Evolutionary conservation across 2,113 vertebrate genomes (phyloP), one percentile per base, ranked within the genome.

Genomic region (Heterotis niloticus): DNA sequence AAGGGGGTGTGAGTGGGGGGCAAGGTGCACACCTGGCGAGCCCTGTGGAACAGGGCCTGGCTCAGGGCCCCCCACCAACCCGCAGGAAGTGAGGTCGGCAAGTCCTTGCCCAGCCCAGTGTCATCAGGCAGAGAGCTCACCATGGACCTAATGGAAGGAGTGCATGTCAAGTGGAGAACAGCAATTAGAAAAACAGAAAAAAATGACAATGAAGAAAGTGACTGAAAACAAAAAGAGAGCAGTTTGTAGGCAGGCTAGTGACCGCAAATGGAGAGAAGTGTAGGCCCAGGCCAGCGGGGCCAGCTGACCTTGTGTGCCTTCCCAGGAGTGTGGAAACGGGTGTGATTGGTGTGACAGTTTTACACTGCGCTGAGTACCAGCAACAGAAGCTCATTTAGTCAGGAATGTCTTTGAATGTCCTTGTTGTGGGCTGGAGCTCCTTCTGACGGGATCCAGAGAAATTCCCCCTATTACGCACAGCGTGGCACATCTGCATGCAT

Each of bases 51-150:
- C 89, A 88, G 83, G 89, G 84, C 81, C 81, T 88, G 87, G 81
- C 84, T n/a, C 91, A 90, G 81, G 90, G 91, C 14, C 79, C 88
- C 74, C 87, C 87, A 78, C 87, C 76, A 16, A 69, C 89, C n/a
- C 89, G 93, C 88, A 94, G 90, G 89, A 94, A 94, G 94, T 96
- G 93, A 92, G 92, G 87, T 84, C 82, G 11, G n/a, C n/a, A 70
- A 26, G 90, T 88, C 89, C 88, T 89, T 87, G 88, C 81, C 88
- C 70, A 76, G 28, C 67, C 57, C 66, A 20, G 67, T 24, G 20
- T 57, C 56, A 20, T 28, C 44, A 59, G 54, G 64, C 10, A 89
- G 77, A 82, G 78, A 89, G 86, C 82, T 85, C 90, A 83, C 88
- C 87, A 87, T 76, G 85, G 88, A 91, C 88, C 90, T 88, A 88